These are phyloP conservation scores for Schizothorax lantsangensis DNA, from an alignment of 2,797 vertebrate genomes.

Conservation along the genomic window DNA sequence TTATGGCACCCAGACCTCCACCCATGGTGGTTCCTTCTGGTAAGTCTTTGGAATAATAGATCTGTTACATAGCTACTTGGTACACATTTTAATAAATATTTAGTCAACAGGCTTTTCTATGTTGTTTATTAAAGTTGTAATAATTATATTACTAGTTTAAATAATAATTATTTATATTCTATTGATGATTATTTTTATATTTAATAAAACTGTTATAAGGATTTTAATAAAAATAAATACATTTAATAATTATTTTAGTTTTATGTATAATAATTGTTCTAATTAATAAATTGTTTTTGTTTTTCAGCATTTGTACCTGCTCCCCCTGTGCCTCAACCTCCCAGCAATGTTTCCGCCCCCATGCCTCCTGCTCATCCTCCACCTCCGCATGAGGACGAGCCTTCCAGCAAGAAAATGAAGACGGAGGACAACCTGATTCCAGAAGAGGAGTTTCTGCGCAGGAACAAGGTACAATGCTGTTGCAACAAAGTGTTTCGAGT, in stretches of 20 bases:
- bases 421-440: slow-evolving; percentile 96
- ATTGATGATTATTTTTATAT: neutral
- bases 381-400: slow-evolving; percentile 92
- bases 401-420: slow-evolving; percentile 95
- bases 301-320: slow-evolving; percentile 91
- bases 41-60: slow-evolving; percentile 66
- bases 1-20: slow-evolving; percentile 93
- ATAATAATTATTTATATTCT: neutral
- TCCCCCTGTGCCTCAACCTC: slow-evolving; percentile 88
- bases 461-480: slow-evolving; percentile 85
- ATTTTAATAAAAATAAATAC: too few species aligned
- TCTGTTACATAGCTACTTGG: neutral
- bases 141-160: neutral
- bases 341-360: slow-evolving; percentile 80
- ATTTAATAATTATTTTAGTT: neutral
- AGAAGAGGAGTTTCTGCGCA: slow-evolving; percentile 95
- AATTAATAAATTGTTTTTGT: neutral
- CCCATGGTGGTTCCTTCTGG: slow-evolving; percentile 96
- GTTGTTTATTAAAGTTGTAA: too few species aligned
- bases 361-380: slow-evolving; percentile 90
- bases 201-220: neutral
- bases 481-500: neutral
- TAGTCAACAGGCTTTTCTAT: too few species aligned
- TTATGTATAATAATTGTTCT: neutral
- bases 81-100: neutral